These are phyloP conservation scores for Apis cerana DNA, from an alignment of 1,140 invertebrate genomes.

Conservation along the genomic window DNA sequence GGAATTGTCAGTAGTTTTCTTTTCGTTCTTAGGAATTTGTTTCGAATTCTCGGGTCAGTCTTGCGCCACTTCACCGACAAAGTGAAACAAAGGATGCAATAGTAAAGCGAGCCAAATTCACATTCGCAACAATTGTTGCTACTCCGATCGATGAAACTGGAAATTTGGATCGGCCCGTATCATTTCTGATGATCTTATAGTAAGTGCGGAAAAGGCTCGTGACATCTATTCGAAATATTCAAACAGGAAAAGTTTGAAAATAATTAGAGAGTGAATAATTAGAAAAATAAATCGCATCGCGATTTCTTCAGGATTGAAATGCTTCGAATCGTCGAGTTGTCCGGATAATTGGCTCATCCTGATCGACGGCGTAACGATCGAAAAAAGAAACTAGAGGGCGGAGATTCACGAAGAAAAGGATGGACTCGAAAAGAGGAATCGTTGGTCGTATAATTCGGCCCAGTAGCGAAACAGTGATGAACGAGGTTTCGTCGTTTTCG, in stretches of 20 bases:
- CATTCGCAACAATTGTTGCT: background rate
- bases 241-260: background rate
- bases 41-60: background rate
- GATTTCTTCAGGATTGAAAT: background rate
- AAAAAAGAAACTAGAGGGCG: background rate
- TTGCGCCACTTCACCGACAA: background rate
- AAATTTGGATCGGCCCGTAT: background rate
- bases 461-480: background rate
- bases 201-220: background rate
- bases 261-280: background rate
- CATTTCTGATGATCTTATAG: background rate
- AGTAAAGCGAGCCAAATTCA: background rate
- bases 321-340: background rate
- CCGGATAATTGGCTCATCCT: background rate
- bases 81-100: background rate
- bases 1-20: constrained; percentile 46
- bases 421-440: constrained; percentile 8
- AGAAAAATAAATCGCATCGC: background rate
- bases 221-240: background rate
- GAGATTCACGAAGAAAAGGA: constrained; percentile 2
- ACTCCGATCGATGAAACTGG: background rate
- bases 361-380: background rate
- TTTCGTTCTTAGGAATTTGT: background rate
- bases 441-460: background rate
- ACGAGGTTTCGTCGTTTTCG: background rate